Conservation (phyloP, 2,797 vertebrate genomes). For the Hipposideros larvatus region DNA sequence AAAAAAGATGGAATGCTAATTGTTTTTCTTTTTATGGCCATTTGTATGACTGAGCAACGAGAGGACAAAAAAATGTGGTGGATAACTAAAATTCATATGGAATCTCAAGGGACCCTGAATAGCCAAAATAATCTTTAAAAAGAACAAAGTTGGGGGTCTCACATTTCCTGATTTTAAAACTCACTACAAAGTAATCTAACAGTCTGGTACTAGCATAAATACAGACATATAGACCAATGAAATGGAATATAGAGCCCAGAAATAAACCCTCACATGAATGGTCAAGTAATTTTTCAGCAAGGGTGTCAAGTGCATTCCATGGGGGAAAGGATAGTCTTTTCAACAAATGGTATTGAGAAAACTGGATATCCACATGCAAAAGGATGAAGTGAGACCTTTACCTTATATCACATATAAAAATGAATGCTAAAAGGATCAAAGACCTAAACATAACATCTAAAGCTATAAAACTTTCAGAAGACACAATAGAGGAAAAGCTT, state of each 20-base stretch:
- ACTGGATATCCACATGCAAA: neutral
- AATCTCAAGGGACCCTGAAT: neutral
- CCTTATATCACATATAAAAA: neutral
- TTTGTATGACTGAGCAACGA: neutral
- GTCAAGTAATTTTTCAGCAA: neutral
- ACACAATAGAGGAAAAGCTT: neutral
- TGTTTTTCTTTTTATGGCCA: neutral
- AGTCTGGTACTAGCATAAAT: neutral
- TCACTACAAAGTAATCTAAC: neutral
- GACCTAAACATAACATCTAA: neutral
- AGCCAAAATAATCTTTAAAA: neutral
- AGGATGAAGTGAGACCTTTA: neutral
- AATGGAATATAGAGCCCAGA: neutral
- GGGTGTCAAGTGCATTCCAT: neutral
- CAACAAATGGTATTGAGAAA: neutral
- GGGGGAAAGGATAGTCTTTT: neutral
- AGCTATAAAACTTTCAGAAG: neutral
- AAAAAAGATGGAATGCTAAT: neutral
- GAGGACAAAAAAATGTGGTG: neutral
- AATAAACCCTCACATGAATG: neutral
- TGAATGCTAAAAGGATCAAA: neutral
- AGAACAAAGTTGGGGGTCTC: neutral
- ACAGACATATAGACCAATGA: neutral
- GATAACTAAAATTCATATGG: conserved; percentile 45
- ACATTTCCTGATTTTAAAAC: neutral